Base-by-base conservation (phyloP, 1,140 invertebrate genomes). In the Pseudomyrmex pallidus region DNA sequence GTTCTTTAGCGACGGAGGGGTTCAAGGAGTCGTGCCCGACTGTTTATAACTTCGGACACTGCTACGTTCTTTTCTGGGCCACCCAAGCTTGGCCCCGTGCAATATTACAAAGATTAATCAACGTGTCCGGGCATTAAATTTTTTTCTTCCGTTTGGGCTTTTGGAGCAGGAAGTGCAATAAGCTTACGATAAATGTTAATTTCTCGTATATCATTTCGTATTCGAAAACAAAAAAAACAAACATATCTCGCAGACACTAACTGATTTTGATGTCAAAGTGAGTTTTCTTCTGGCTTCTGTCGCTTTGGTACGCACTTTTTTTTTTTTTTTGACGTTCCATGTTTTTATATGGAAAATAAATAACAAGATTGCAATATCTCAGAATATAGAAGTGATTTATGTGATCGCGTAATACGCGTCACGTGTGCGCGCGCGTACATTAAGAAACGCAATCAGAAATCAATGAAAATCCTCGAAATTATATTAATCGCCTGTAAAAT, bases 101-200 rank as follows among this genome's bases (percentile, higher is more conserved):
- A 72, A 80, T 80, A 80, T 80, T 80, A 80, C 76, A 59, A 80
- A 80, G 76, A 80, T 80, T 80, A 80, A 80, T 80, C 76, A 80
- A 80, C 76, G 22, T 80, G 66, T 72, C 76, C 66, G 52, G 50
- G 76, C 56, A 70, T 80, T 70, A 80, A 80, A 80, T 70, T 80
- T 66, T 80, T 80, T 80, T 80, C 66, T 80, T 80, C 54, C 72
- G 76, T 72, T 80, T 80, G 54, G 66, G 48, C 46, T 4, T 35
- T 59, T 59, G 66, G 66, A 72, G 13, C 44, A 72, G 76, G 76
- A 70, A 80, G 46, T 70, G 76, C 76, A 72, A 80, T 70, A 80
- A 80, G 46, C 76, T n/a, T 59, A 59, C 66, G 66, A 80, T 80
- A 80, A 80, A 80, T 80, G 76, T 80, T 66, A 80, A 72, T 61